Evolutionary conservation across 2,797 vertebrate genomes (phyloP), one percentile per base, ranked within the genome.

Genomic region (Sarcoramphus papa): DNA sequence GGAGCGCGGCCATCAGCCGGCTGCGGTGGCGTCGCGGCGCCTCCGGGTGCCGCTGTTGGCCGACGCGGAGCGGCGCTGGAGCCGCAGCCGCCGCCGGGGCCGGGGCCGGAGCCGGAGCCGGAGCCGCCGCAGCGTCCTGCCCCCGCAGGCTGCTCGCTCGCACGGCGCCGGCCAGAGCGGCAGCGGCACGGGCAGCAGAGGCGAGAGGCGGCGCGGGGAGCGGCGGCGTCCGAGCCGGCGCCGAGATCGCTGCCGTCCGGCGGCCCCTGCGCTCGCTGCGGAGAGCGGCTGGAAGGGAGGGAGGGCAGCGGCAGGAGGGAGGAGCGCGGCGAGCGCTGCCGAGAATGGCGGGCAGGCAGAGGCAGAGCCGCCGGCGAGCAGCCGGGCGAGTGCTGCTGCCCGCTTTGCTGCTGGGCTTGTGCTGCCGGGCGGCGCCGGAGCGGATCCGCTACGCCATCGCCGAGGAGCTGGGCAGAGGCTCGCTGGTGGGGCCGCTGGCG

Each of bases 391-490:
- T 27, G 50, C 24, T 51, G 50, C 25, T 51, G 50, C 23, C 50
- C 24, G 50, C 25, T 24, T 27, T 51, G 50, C 24, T 51, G 50
- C 50, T 41, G 80, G 60, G 45, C 94, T 92, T 67, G 56, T 96
- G 50, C 64, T 85, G 70, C 9, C 20, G 73, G 16, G 78, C 82
- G 72, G 40, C 79, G 51, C 95, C 92, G n/a, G 91, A 94, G 54
- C 97, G 92, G 20, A 64, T 98, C 90, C 98, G 97, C 60, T 99
- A 99, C 96, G 98, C 98, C 63, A 98, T 99, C 79, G 97, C 98
- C 65, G 98, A 99, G 45, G 45, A 47, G 45, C 45, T 47, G 45
- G 45, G 47, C 47, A 48, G 47, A 48, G 47, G 47, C 45, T 45
- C 45, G 45, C 45, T 45, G 45, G 45, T 45, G 45, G 45, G 45